phyloP scores from a whole-genome alignment of 2,888 invertebrate genomes.

The Epinotia ramella region DNA sequence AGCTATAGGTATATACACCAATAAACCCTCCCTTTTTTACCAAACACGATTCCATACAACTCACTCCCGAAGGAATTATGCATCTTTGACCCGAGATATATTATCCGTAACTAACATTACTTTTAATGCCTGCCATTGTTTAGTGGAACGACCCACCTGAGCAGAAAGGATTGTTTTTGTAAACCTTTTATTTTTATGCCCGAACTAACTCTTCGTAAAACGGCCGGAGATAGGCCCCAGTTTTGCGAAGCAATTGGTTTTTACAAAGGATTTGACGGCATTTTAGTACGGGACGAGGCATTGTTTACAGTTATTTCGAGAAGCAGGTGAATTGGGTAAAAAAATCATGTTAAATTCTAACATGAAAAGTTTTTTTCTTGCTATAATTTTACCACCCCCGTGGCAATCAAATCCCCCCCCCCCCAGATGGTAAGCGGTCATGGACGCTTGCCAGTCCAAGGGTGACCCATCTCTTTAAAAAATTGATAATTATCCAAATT shows the following conservation, averaged over 20 bases:
- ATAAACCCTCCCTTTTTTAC: neutral
- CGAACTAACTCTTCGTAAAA: constrained; percentile 39
- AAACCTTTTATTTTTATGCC: constrained; percentile 32
- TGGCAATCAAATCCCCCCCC: too few relatives aligned
- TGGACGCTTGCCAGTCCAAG: too few relatives aligned
- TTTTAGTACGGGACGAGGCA: too few relatives aligned
- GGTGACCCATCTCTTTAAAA: too few relatives aligned
- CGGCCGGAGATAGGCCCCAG: constrained; percentile 21
- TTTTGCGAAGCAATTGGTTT: constrained; percentile 3
- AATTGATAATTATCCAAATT: too few relatives aligned
- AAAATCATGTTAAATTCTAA: too few relatives aligned
- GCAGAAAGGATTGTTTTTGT: constrained; percentile 37
- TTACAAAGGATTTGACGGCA: too few relatives aligned
- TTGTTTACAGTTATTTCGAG: too few relatives aligned
- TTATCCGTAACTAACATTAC: constrained; percentile 33
- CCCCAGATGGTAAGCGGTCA: too few relatives aligned
- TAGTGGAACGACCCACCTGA: constrained; percentile 33
- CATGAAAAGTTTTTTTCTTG: too few relatives aligned
- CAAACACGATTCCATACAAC: neutral
- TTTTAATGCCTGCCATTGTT: constrained; percentile 37
- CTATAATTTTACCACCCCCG: too few relatives aligned
- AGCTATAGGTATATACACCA: neutral
- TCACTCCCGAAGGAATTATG: constrained; percentile 2
- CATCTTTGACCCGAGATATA: constrained; percentile 18
- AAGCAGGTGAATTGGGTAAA: too few relatives aligned